Conservation (phyloP, 2,888 invertebrate species). For the Euplexia lucipara region DNA sequence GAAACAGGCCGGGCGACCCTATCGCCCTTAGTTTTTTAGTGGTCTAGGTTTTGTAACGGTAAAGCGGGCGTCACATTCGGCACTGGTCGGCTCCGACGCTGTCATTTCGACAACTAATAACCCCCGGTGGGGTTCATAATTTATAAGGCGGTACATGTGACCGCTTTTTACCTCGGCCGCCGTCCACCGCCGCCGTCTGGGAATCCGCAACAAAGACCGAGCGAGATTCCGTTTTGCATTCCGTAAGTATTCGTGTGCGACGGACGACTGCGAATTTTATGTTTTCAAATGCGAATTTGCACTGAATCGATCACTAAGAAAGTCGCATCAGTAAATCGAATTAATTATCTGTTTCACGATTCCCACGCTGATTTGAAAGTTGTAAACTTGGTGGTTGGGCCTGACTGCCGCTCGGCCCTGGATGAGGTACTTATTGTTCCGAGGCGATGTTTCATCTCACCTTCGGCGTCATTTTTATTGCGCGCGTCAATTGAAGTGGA, state of each 20-base stretch:
- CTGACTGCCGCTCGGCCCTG: slow-evolving; percentile 14
- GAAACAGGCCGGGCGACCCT: slow-evolving; percentile 75
- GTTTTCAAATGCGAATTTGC: slow-evolving; percentile 79
- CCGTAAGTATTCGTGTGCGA: slow-evolving; percentile 82
- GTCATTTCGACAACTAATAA: slow-evolving; percentile 87
- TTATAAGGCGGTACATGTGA: slow-evolving; percentile 85
- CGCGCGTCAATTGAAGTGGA: slow-evolving; percentile 64
- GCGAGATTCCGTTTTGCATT: slow-evolving; percentile 89
- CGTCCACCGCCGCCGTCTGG: slow-evolving; percentile 85
- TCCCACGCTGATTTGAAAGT: slow-evolving; percentile 65
- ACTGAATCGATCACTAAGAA: slow-evolving; percentile 76
- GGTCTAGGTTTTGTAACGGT: slow-evolving; percentile 85
- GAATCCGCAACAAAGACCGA: slow-evolving; percentile 89
- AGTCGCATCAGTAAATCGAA: slow-evolving; percentile 61
- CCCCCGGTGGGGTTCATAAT: slow-evolving; percentile 82
- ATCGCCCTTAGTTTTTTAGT: slow-evolving; percentile 83
- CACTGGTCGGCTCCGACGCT: slow-evolving; percentile 66
- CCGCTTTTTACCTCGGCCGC: slow-evolving; percentile 85
- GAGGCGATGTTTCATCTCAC: slow-evolving; percentile 60
- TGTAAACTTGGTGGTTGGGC: slow-evolving; percentile 37
- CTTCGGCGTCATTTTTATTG: slow-evolving; percentile 65
- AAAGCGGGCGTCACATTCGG: slow-evolving; percentile 77
- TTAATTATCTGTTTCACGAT: slow-evolving; percentile 64
- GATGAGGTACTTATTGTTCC: slow-evolving; percentile 43
- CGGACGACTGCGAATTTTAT: slow-evolving; percentile 77